Evolutionary conservation across 2,797 vertebrate species (phyloP).

Genomic region (Catamblyrhynchus diadema): DNA sequence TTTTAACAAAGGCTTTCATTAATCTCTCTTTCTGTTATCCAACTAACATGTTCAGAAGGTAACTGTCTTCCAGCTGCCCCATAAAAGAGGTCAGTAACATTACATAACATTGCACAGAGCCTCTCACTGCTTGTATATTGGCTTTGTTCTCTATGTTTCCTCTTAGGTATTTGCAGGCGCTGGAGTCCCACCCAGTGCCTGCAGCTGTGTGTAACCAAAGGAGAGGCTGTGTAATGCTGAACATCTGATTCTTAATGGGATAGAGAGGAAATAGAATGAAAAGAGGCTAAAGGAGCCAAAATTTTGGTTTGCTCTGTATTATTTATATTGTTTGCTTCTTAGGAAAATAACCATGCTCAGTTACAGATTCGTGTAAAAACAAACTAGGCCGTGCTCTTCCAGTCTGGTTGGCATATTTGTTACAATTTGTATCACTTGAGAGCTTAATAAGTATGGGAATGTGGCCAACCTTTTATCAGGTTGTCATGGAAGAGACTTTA

Average conservation of each 20-base stretch:
- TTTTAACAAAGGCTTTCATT: slow-evolving; percentile 48
- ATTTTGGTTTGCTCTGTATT: slow-evolving; percentile 28
- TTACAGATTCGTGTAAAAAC: slow-evolving; percentile 35
- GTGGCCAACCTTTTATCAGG: slow-evolving; percentile 56
- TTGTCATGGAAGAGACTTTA: slow-evolving; percentile 55
- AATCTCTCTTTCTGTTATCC: slow-evolving; percentile 42
- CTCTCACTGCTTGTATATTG: background rate
- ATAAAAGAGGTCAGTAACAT: slow-evolving; percentile 54
- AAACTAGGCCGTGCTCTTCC: background rate
- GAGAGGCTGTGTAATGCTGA: slow-evolving; percentile 2
- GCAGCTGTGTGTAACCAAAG: slow-evolving; percentile 41
- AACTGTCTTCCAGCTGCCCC: slow-evolving; percentile 35
- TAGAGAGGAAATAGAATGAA: slow-evolving; percentile 8
- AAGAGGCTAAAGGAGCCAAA: slow-evolving; percentile 10
- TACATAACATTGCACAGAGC: background rate
- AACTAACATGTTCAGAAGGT: slow-evolving; percentile 43
- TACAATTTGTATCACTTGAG: slow-evolving; percentile 55
- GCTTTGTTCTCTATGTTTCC: slow-evolving; percentile 21
- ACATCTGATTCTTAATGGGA: background rate
- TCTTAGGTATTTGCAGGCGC: slow-evolving; percentile 41
- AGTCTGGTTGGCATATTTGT: slow-evolving; percentile 31
- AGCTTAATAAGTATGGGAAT: slow-evolving; percentile 46
- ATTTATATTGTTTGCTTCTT: slow-evolving; percentile 22
- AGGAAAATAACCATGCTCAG: slow-evolving; percentile 7
- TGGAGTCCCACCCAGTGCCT: slow-evolving; percentile 39